Evolutionary conservation across 2,888 invertebrate species (phyloP), one percentile per base, ranked within the genome.

Genomic region (Drosophila anomelani): DNA sequence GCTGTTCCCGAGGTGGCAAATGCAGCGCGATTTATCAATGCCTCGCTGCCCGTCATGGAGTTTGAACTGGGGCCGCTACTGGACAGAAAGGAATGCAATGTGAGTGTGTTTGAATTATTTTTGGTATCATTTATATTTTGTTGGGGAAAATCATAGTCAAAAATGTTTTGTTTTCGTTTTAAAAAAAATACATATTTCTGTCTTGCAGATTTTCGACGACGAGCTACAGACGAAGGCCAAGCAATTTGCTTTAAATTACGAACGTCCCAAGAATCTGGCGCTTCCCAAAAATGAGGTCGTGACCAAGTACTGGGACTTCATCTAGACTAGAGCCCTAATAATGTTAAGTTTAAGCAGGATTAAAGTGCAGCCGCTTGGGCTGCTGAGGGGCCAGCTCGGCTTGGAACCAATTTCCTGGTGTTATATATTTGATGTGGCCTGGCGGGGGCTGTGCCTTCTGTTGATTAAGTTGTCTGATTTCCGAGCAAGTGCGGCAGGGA

Each of bases 191-290:
- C 3, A 7, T 12, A 47, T 29, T n/a, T 8, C 53, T 26, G 8
- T 3, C 2, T 44, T 26, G 13, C 93, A 96, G 95, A 93, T 96
- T 34, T 97, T 97, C 88, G 96, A 96, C 83, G 95, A 94, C 53
- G 97, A 97, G 92, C 93, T 96, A 23, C 95, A 95, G 85, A 96
- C 95, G 88, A 95, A 95, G 76, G 94, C 95, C 80, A 96, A 96
- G 90, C 94, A 95, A 32, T 96, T 96, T 76, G 95, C 96, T 80
- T 92, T 97, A 88, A 96, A 95, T 67, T 96, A 96, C 91, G 95
- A 96, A 79, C 94, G 95, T 72, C 96, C 97, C 1, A 94, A 93
- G 64, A 94, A 94, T 13, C 93, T 95, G 92, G 92, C 93, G 26
- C 87, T 95, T 80, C 93, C 94, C 0, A 94, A 94, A 76, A 94